Evolutionary conservation across 2,113 vertebrate genomes (phyloP), one percentile per base, ranked within the genome.

Genomic region (Origma solitaria): DNA sequence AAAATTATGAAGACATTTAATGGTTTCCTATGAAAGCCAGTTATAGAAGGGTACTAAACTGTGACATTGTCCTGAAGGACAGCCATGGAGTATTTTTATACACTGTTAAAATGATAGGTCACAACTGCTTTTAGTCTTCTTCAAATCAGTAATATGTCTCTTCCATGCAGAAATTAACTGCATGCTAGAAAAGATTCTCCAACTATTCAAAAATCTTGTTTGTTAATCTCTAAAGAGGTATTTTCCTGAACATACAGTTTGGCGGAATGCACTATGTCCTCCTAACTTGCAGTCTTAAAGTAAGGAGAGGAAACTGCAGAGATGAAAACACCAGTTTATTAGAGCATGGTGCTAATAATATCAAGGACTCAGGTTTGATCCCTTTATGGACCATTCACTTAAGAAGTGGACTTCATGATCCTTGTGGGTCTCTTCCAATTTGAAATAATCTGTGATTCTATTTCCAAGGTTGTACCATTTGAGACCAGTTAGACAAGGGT

Each of bases 321-420:
- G n/a, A 16, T 53, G 16, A n/a, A 82, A 78, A 33, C 31, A 45
- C 11, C 14, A 22, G 7, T 14, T 37, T 22, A 6, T 62, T 54
- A 45, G 22, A 45, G 18, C 9, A 22, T 62, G 27, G 15, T 28
- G 6, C 33, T 54, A 33, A 22, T 53, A 27, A 27, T 6, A 45
- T 14, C 27, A 28, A 38, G 28, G n/a, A 28, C 17, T 10, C 8
- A 33, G 8, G 11, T 64, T 62, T 73, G 40, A 18, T 64, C 68
- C 13, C 5, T 62, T 27, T 45, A 33, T 45, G 18, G 11, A 27
- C 33, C 22, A 38, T 28, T 33, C n/a, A 38, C 5, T 18, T 27
- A 45, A n/a, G 23, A 73, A 18, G 9, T 38, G 11, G 14, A 27
- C 3, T 47, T 0, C 0, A 12, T 45, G 49, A 27, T 38, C 28